phyloP scores from a whole-genome alignment of 2,888 invertebrate species.

The Heteromurus nitidus region DNA sequence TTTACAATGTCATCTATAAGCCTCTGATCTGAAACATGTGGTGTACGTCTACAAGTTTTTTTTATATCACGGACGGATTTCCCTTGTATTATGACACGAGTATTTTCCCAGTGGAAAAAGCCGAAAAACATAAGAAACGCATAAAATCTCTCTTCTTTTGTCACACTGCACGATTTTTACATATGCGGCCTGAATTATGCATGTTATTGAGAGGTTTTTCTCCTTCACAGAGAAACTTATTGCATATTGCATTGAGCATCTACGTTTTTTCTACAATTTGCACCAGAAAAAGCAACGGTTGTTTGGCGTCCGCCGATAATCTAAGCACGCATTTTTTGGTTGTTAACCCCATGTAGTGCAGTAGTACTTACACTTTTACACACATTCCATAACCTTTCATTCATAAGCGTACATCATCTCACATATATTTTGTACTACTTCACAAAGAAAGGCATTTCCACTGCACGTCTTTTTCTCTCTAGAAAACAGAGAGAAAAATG shows the following conservation, averaged over 20 bases:
- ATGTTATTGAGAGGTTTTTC: conserved; percentile 35
- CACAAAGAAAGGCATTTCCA: too few species aligned
- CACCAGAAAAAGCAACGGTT: not conserved
- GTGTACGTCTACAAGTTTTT: too few species aligned
- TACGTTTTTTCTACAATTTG: not conserved
- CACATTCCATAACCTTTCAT: conserved; percentile 20
- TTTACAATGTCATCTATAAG: too few species aligned
- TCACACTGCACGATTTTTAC: conserved; percentile 44
- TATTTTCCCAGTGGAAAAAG: not conserved
- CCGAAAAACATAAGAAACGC: conserved; percentile 34
- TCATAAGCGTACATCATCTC: conserved; percentile 48
- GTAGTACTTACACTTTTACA: not conserved
- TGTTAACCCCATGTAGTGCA: conserved; percentile 55
- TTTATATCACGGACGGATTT: too few species aligned
- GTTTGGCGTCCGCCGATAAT: not conserved
- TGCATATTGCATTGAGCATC: not conserved
- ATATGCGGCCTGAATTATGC: conserved; percentile 52
- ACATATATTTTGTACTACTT: too few species aligned
- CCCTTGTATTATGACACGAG: too few species aligned
- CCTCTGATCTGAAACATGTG: too few species aligned
- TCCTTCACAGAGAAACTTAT: not conserved
- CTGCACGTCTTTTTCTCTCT: too few species aligned
- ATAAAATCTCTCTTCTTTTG: conserved; percentile 33
- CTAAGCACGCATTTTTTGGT: conserved; percentile 52
- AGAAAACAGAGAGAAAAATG: not conserved